Evolutionary conservation across 1,140 invertebrate species (phyloP).

Genomic region (Drosophila carrolli): DNA sequence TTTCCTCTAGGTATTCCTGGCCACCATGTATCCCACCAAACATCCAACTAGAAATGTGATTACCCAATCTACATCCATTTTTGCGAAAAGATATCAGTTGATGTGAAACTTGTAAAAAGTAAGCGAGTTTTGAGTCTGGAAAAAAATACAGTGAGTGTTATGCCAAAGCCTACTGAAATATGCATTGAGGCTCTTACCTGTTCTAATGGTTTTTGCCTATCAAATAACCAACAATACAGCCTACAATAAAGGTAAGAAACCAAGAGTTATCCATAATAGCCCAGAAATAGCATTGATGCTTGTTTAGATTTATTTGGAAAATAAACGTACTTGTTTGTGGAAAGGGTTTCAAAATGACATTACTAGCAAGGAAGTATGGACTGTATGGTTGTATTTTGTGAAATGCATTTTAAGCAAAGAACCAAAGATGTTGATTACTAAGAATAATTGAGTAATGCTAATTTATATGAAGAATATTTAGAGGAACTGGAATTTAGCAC

Average conservation of each 20-base stretch:
- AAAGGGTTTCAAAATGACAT: slow-evolving; percentile 3
- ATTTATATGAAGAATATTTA: too few relatives aligned
- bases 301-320: too few relatives aligned
- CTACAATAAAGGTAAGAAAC: slow-evolving; percentile 35
- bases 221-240: slow-evolving; percentile 51
- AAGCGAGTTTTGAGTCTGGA: neutral
- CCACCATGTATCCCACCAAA: slow-evolving; percentile 47
- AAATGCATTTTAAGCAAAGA: too few relatives aligned
- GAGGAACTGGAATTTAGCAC: too few relatives aligned
- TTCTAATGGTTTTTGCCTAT: slow-evolving; percentile 25
- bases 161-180: slow-evolving; percentile 1
- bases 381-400: neutral
- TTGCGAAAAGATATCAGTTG: neutral
- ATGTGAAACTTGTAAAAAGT: neutral
- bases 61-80: slow-evolving; percentile 26
- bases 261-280: slow-evolving; percentile 38
- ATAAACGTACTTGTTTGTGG: neutral
- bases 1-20: slow-evolving; percentile 21
- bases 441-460: too few relatives aligned
- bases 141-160: neutral
- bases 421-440: too few relatives aligned
- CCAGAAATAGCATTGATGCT: neutral
- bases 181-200: neutral
- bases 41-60: slow-evolving; percentile 45
- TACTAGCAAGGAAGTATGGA: neutral